Base-by-base conservation (phyloP, 2,113 vertebrate genomes). In the Centrocercus urophasianus region DNA sequence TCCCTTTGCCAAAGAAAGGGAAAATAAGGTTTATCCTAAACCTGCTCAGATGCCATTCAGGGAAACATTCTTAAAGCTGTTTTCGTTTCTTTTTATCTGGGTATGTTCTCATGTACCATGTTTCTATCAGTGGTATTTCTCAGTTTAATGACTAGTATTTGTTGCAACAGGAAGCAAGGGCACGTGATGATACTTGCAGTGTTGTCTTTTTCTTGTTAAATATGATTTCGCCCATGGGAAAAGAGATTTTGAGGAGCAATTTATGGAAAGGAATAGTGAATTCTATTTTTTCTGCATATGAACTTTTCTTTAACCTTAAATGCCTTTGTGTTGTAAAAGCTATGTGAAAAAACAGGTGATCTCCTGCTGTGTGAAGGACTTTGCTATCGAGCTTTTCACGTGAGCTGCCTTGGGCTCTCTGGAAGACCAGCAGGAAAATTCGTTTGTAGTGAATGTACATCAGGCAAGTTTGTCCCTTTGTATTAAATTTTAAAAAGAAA, bases 311-410 rank as follows among this genome's bases (percentile, higher is more conserved):
- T 96, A 97, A 96, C 93, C 30, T 88, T 94, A 67, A 91, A 91
- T 97, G 95, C 79, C 90, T 89, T 88, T 96, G 81, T 95, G 77
- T 97, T 95, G 95, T 79, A 6, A 95, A 97, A 99, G 99, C 80
- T 98, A 64, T 99, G 99, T 94, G 99, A 99, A 96, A 98, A 98
- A 97, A 95, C 98, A 2, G 99, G 99, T 73, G 98, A 99, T 94
- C 94, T 99, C 82, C 95, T 99, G 34, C 95, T 98, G 45, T 99
- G 99, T 93, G 99, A 99, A 96, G 99, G 99, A 13, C 98, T 98
- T 74, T 99, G 99, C 84, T 99, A 97, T 75, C 98, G 98, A 36
- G 98, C 98, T 64, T 99, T 99, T 96, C 99, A 99, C 93, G 97
- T 98, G 10, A 96, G 98, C 42, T 99, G 99, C 96, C 97, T 99